Conservation (phyloP, 1,140 invertebrate genomes). For the Zaprionus davidi region DNA sequence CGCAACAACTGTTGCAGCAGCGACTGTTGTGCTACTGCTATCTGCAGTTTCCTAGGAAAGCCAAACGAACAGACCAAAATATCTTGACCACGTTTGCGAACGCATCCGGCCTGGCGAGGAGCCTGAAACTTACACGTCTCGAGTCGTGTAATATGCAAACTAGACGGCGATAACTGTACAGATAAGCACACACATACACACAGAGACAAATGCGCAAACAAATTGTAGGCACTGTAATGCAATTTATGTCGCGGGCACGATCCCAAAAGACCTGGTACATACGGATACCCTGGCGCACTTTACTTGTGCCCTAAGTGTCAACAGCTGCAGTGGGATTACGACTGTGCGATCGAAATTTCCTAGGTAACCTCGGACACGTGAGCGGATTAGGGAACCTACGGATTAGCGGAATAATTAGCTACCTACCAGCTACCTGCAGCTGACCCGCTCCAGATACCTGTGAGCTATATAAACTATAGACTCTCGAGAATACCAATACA, state of each 20-base stretch:
- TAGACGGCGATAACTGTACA: constrained; percentile 79
- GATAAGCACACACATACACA: constrained; percentile 50
- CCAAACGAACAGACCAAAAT: constrained; percentile 39
- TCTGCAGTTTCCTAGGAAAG: constrained; percentile 66
- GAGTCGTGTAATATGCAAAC: constrained; percentile 79
- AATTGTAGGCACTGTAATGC: constrained; percentile 70
- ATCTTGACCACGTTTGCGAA: constrained; percentile 71
- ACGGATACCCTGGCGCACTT: neutral
- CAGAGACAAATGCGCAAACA: constrained; percentile 44
- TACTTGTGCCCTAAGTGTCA: constrained; percentile 27
- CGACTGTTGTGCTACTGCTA: constrained; percentile 29
- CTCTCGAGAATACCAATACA: constrained; percentile 8
- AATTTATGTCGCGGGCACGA: constrained; percentile 63
- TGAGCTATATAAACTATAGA: constrained; percentile 29
- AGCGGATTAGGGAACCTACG: neutral
- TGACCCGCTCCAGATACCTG: constrained; percentile 35
- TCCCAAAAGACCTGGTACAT: constrained; percentile 21
- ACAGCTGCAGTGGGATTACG: constrained; percentile 6
- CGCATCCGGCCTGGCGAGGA: constrained; percentile 65
- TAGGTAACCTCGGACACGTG: neutral
- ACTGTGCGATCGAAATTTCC: neutral
- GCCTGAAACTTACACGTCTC: constrained; percentile 66
- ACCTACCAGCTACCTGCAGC: neutral
- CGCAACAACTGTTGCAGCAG: constrained; percentile 4
- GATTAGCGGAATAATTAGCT: neutral